Base-by-base conservation (phyloP, 2,888 invertebrate genomes). In the Mactromeris polynyma region DNA sequence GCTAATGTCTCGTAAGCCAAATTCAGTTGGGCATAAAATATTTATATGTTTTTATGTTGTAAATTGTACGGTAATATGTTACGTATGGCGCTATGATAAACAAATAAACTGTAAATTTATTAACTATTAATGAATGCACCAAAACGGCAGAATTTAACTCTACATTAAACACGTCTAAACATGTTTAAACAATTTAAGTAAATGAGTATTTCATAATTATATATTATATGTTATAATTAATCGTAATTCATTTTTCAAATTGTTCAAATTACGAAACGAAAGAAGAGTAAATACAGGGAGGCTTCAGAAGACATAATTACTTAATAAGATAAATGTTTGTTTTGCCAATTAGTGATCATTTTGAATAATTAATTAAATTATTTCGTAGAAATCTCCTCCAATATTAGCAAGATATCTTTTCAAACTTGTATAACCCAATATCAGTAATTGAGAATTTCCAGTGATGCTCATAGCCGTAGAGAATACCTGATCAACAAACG, bases 331-430 rank as follows among this genome's bases (percentile, higher is more conserved):
- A 33, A 33, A 73, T 11, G 58, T 33, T 33, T 26, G 31, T 4
- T 36, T 73, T 73, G 36, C 73, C 73, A 33, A 33, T 73, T 73
- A 73, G 73, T 19, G 17, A 36, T 17, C 36, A 33, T 11, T 73
- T 73, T 19, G 73, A 33, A 73, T 73, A 73, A 73, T 73, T 73
- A 73, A 73, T 73, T 73, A 73, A 73, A 26, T 73, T 73, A 36
- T 17, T 36, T 73, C 19, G 0, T 33, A 19, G 73, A 36, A 36
- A 73, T 36, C 36, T 36, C 36, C 14, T 73, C 33, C 19, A 17
- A 73, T 36, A 73, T 33, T 36, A 73, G 19, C 33, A 9, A 33
- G 73, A 36, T 73, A 73, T 73, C 73, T 33, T 73, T 73, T 73
- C 73, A 73, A 73, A 73, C 73, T 33, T 73, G 69, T 33, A 69